Conservation (phyloP, 1,140 invertebrate genomes). For the Cotesia typhae region DNA sequence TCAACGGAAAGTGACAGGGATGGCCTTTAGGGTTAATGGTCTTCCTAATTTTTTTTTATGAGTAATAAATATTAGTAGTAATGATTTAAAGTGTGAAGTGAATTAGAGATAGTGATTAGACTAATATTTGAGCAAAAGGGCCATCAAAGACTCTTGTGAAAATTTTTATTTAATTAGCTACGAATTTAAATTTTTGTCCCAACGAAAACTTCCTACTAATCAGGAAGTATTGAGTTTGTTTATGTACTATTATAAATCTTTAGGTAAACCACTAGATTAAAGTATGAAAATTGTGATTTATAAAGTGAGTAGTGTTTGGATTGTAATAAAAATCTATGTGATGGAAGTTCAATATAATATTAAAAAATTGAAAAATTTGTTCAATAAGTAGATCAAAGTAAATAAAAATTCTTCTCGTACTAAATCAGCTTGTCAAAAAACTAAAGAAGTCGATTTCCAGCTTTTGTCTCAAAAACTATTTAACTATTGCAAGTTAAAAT, state of each 20-base stretch:
- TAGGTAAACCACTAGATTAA: constrained; percentile 22
- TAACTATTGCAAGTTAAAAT: constrained; percentile 18
- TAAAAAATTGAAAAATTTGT: constrained; percentile 22
- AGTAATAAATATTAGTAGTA: too few species aligned
- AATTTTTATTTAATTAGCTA: constrained; percentile 20
- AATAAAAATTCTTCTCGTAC: neutral
- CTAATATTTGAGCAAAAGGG: constrained; percentile 14
- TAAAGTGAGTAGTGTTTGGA: constrained; percentile 28
- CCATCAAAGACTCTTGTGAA: neutral
- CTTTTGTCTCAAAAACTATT: constrained; percentile 25
- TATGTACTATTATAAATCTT: constrained; percentile 26
- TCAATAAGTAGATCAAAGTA: constrained; percentile 9
- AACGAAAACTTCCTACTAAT: constrained; percentile 15
- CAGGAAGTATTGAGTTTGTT: constrained; percentile 24
- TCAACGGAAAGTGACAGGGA: too few species aligned
- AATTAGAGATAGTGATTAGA: constrained; percentile 6
- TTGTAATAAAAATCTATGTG: constrained; percentile 10
- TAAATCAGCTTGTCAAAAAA: constrained; percentile 16
- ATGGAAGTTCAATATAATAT: constrained; percentile 15
- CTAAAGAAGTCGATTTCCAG: constrained; percentile 19
- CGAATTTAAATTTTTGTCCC: constrained; percentile 11
- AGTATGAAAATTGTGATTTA: constrained; percentile 24
- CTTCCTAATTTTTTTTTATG: too few species aligned
- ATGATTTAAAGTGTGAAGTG: too few species aligned
- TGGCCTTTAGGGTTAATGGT: too few species aligned